These are phyloP conservation scores for Anguilla marmorata DNA, from an alignment of 2,797 vertebrate genomes.

Conservation along the genomic window DNA sequence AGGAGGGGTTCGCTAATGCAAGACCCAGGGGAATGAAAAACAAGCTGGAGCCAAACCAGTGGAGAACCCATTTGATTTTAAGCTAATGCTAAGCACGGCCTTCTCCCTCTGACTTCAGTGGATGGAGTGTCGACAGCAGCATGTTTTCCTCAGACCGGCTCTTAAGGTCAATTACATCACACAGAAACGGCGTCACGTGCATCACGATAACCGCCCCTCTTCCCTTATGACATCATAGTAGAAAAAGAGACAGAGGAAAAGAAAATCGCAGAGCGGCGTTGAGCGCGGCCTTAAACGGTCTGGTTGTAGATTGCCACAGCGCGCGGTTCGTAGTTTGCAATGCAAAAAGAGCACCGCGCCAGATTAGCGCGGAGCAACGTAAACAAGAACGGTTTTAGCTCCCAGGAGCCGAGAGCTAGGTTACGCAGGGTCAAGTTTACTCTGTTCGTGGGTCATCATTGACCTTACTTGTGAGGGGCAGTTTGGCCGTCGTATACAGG, in stretches of 20 bases:
- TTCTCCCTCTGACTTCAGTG: not conserved
- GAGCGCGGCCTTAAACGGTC: not conserved
- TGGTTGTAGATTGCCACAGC: not conserved
- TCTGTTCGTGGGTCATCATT: not conserved
- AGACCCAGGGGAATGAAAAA: not conserved
- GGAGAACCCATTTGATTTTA: not conserved
- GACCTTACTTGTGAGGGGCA: not conserved
- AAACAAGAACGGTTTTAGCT: not conserved
- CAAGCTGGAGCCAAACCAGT: not conserved
- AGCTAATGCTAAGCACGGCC: not conserved
- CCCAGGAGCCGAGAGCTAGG: not conserved
- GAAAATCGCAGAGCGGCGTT: not conserved
- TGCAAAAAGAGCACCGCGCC: not conserved
- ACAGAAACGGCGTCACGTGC: not conserved
- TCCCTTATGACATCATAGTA: not conserved
- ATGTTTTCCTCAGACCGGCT: not conserved
- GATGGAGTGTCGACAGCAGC: not conserved
- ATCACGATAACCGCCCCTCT: not conserved
- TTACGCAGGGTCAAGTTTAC: not conserved
- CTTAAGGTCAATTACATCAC: not conserved
- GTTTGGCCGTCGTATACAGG: not conserved
- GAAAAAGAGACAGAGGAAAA: not conserved
- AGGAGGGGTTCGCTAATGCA: not conserved
- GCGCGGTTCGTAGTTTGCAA: not conserved
- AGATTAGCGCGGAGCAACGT: not conserved